phyloP scores from a whole-genome alignment of 2,113 vertebrate genomes.

The Tinamus guttatus region DNA sequence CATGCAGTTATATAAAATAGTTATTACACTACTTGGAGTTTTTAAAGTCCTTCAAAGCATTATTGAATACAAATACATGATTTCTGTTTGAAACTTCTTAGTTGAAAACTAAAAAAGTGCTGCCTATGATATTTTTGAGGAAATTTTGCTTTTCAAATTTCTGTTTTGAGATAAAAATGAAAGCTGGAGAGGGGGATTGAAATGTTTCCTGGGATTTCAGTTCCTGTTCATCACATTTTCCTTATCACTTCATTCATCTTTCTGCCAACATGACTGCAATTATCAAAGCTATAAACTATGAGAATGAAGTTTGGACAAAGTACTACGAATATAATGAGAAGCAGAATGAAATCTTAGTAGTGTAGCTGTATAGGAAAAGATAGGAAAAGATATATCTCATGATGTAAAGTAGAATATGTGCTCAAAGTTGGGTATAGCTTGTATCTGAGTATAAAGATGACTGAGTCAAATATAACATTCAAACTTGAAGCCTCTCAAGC shows the following conservation, averaged over 20 bases:
- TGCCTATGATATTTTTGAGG: not conserved
- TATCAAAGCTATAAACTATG: constrained; percentile 28
- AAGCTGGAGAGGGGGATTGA: not conserved
- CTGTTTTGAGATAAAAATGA: not conserved
- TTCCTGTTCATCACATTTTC: not conserved
- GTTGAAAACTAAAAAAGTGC: not conserved
- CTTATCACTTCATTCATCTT: not conserved
- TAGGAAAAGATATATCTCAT: not conserved
- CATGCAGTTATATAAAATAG: not conserved
- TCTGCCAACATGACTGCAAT: not conserved
- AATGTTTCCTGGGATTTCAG: not conserved
- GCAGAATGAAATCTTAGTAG: not conserved
- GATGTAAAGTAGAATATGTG: not conserved
- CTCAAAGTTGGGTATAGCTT: not conserved
- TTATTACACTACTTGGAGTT: not conserved
- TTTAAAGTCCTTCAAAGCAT: not conserved
- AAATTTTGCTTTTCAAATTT: not conserved
- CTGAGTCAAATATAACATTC: not conserved
- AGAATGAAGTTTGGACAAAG: constrained; percentile 30
- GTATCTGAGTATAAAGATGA: too few relatives aligned
- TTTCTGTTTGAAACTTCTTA: not conserved
- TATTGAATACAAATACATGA: not conserved
- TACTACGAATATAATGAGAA: not conserved
- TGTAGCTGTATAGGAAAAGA: not conserved
- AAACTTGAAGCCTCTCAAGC: not conserved